Conservation (phyloP, 92 coral and sea anemone species). For the Umimayanthus kanabou region DNA sequence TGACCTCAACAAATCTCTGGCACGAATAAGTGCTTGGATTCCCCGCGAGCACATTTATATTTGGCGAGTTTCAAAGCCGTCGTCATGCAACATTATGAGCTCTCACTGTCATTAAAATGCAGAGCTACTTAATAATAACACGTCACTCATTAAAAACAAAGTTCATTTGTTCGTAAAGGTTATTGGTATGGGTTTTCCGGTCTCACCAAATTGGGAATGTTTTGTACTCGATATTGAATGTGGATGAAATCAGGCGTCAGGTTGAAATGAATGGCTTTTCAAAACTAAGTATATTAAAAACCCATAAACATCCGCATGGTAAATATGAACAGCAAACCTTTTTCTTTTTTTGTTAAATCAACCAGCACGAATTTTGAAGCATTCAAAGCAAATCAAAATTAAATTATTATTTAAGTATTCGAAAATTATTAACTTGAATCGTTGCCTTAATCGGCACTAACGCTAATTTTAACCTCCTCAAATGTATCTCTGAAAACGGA, state of each 20-base stretch:
- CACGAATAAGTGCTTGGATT: neutral
- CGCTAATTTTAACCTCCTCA: slow-evolving; percentile 59
- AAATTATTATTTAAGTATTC: neutral
- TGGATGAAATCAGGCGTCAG: slow-evolving; percentile 27
- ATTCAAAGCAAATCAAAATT: neutral
- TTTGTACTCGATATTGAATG: slow-evolving; percentile 42
- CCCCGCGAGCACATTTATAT: slow-evolving; percentile 25
- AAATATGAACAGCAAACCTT: slow-evolving; percentile 42
- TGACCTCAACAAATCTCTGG: slow-evolving; percentile 19
- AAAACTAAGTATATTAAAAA: slow-evolving; percentile 44
- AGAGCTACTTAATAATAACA: slow-evolving; percentile 57
- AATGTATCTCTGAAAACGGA: slow-evolving; percentile 68
- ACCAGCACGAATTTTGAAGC: neutral
- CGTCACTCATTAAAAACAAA: slow-evolving; percentile 70
- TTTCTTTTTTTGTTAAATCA: neutral
- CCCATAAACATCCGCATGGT: slow-evolving; percentile 40
- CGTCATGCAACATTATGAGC: slow-evolving; percentile 25
- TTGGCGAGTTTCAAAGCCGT: slow-evolving; percentile 7
- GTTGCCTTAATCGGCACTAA: slow-evolving; percentile 1
- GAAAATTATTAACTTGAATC: neutral
- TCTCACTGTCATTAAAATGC: slow-evolving; percentile 43
- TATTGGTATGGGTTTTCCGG: slow-evolving; percentile 73
- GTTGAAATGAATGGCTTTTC: slow-evolving; percentile 37
- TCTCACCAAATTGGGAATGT: slow-evolving; percentile 52
- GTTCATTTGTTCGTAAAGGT: slow-evolving; percentile 82